A percentile compares a stretch with the other conserved stretches of the same genome.
phyloP scores from a whole-genome alignment of 2,797 vertebrate genomes.

The Scleropages formosus region DNA sequence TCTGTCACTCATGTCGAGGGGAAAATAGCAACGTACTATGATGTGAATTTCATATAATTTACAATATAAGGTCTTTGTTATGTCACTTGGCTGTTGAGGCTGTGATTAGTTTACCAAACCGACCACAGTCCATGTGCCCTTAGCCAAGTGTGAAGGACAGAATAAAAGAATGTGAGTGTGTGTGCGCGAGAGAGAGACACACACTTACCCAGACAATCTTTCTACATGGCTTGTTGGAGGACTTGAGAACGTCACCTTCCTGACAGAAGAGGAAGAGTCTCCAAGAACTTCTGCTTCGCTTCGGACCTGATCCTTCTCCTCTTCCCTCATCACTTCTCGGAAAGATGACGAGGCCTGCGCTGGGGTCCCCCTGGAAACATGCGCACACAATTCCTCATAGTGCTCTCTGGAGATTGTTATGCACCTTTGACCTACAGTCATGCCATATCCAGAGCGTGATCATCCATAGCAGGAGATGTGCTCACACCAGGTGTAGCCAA shows the following conservation, averaged over 20 bases:
- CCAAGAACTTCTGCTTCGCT: conserved; percentile 19
- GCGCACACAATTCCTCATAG: neutral
- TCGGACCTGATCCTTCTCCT: conserved; percentile 68
- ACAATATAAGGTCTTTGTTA: too few relatives aligned
- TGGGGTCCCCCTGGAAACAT: conserved; percentile 73
- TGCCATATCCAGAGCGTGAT: too few relatives aligned
- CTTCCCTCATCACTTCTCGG: conserved; percentile 79
- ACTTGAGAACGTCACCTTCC: conserved; percentile 76
- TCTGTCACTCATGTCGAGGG: too few relatives aligned
- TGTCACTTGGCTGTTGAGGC: too few relatives aligned
- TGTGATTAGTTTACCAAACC: too few relatives aligned
- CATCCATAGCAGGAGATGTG: too few relatives aligned
- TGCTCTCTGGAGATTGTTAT: too few relatives aligned
- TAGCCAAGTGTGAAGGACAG: too few relatives aligned
- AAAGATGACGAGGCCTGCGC: conserved; percentile 76
- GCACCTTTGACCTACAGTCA: too few relatives aligned
- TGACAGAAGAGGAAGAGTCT: conserved; percentile 54
- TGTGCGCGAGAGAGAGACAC: neutral
- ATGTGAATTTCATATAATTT: neutral
- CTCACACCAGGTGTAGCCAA: too few relatives aligned
- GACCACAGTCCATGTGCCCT: neutral
- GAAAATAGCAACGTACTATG: too few relatives aligned
- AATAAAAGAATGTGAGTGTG: neutral
- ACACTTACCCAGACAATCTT: conserved; percentile 71
- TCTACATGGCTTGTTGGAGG: conserved; percentile 65